These are phyloP conservation scores for Pelochelys cantorii DNA, from an alignment of 2,797 vertebrate species.

Conservation along the genomic window DNA sequence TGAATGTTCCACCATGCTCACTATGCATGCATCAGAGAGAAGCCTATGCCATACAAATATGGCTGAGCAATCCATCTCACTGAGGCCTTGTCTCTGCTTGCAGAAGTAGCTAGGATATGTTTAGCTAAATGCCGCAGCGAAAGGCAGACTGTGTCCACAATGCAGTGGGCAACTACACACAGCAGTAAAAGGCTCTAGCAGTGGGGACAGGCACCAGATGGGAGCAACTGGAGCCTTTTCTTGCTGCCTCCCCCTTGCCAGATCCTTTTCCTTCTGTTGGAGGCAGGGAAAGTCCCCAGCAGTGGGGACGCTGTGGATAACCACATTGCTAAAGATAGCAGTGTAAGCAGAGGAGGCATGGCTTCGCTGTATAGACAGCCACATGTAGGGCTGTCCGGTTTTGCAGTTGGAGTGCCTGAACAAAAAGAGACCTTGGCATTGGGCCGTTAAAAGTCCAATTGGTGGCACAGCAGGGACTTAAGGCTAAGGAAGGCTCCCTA, in stretches of 20 bases:
- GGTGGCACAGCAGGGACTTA: too few relatives aligned
- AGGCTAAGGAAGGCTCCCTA: too few relatives aligned
- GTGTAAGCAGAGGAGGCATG: background rate
- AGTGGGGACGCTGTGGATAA: background rate
- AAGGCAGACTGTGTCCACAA: background rate
- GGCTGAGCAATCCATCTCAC: rapidly evolving
- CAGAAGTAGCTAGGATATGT: background rate
- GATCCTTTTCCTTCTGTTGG: background rate
- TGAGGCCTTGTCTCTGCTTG: background rate
- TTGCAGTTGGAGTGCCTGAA: too few relatives aligned
- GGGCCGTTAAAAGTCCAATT: too few relatives aligned
- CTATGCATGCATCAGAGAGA: rapidly evolving
- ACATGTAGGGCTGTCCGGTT: too few relatives aligned
- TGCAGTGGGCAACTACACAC: background rate
- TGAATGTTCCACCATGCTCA: background rate
- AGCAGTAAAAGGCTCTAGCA: background rate
- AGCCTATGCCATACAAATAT: rapidly evolving
- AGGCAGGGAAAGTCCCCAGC: background rate
- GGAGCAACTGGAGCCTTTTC: background rate
- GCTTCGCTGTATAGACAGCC: background rate
- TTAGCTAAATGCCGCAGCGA: background rate
- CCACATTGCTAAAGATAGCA: background rate
- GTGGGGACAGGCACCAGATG: background rate
- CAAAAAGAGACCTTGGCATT: too few relatives aligned
- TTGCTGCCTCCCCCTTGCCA: background rate